Base-by-base conservation (phyloP, 2,888 invertebrate species). In the Aleiodes alternator region DNA sequence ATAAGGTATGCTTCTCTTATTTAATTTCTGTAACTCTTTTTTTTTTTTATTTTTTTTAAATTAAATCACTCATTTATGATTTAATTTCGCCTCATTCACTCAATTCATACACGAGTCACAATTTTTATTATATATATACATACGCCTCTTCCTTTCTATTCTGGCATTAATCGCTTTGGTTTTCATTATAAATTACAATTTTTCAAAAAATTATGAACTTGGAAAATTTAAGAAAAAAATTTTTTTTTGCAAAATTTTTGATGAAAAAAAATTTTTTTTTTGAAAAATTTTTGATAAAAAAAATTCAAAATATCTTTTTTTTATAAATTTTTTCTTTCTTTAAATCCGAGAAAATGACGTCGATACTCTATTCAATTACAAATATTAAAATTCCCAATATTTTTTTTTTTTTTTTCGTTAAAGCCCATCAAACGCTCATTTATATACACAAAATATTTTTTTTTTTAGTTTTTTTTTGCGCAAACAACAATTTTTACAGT, bases 51-150 rank as follows among this genome's bases (percentile, higher is more conserved):
- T 34, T 34, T 34, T 48, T 55, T 12, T 38, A 11, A 11, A 56
- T 68, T 34, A 55, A 29, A 9, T 56, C 6, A 56, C 81, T 77
- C 79, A 79, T 78, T 82, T 81, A 81, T 81, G 82, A 80, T 84
- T 84, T 82, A 81, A 82, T 83, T 23, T 23, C 23, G 23, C 23
- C 2, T 23, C 23, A 23, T 23, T 83, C 81, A 85, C 83, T 78
- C 78, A 80, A 81, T 72, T 23, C 69, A 66, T 72, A 76, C 72
- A 76, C 76, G 77, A 78, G 72, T 77, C 74, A 79, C 72, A 29
- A 31, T 66, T 73, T 34, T 34, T n/a, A n/a, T 3, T 84, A 23
- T 23, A 23, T 88, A 87, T 88, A 81, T 87, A 87, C 87, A 87
- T 56, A 73, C 59, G 76, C 79, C 78, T 77, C 6, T 34, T 69